Percentiles rank a stretch among this genome's conserved stretches.
Evolutionary conservation across 2,888 invertebrate genomes (phyloP).

Genomic region (Margaritifera margaritifera): DNA sequence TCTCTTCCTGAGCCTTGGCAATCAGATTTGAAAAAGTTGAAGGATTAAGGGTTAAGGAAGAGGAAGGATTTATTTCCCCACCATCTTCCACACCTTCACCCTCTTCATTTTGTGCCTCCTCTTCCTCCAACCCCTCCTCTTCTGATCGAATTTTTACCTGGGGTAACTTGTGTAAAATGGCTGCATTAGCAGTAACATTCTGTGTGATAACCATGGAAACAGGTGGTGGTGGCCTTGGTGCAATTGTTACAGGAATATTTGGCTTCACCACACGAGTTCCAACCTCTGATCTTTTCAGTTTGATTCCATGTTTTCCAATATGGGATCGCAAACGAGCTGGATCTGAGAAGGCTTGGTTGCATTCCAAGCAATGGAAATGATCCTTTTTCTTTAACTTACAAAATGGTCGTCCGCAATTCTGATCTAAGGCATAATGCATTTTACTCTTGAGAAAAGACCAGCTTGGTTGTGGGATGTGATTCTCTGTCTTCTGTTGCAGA

Average conservation of each 20-base stretch:
- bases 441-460: slow-evolving; percentile 56
- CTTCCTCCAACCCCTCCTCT: slow-evolving; percentile 10
- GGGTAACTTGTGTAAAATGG: too few relatives aligned
- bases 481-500: slow-evolving; percentile 49
- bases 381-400: slow-evolving; percentile 86
- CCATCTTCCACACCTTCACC: slow-evolving; percentile 29
- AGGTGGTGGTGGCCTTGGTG: slow-evolving; percentile 16
- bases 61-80: slow-evolving; percentile 19
- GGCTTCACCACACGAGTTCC: slow-evolving; percentile 6
- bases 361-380: slow-evolving; percentile 86
- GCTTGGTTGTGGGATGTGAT: slow-evolving; percentile 43
- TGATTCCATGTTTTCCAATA: slow-evolving; percentile 79
- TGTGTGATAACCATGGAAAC: background rate
- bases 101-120: slow-evolving; percentile 23
- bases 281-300: slow-evolving; percentile 44
- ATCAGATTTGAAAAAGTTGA: slow-evolving; percentile 58
- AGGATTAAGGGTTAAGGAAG: slow-evolving; percentile 59
- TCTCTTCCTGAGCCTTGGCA: slow-evolving; percentile 48
- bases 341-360: slow-evolving; percentile 87
- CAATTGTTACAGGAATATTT: slow-evolving; percentile 21
- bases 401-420: slow-evolving; percentile 82
- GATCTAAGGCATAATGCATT: slow-evolving; percentile 65
- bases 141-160: slow-evolving; percentile 30
- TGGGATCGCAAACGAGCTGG: slow-evolving; percentile 81
- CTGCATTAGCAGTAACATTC: too few relatives aligned